Evolutionary conservation across 2,888 invertebrate genomes (phyloP).

Genomic region (Digitonthophagus gazella): DNA sequence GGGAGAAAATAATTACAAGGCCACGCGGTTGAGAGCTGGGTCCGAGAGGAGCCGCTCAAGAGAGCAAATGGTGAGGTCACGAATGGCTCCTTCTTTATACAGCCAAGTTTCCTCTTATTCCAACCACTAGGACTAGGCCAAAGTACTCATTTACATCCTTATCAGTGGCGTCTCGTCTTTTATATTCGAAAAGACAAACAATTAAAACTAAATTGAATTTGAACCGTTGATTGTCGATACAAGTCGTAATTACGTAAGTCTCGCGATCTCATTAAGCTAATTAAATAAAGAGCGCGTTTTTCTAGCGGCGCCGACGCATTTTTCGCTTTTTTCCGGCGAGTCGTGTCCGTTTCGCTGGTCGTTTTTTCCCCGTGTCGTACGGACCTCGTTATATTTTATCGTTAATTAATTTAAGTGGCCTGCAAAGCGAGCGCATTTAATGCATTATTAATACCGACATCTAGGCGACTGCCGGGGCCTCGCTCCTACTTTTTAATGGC

Average conservation of each 20-base stretch:
- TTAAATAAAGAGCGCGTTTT: neutral
- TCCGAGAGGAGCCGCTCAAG: constrained; percentile 28
- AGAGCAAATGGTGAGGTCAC: constrained; percentile 32
- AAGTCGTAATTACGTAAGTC: neutral
- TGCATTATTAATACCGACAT: constrained; percentile 20
- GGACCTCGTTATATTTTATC: constrained; percentile 15
- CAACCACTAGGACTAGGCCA: too few relatives aligned
- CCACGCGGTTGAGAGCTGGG: constrained; percentile 36
- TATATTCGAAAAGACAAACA: too few relatives aligned
- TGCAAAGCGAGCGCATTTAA: constrained; percentile 16
- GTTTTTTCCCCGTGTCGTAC: neutral
- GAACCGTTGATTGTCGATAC: neutral
- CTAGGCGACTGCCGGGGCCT: constrained; percentile 3
- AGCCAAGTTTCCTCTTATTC: too few relatives aligned
- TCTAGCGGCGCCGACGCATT: neutral
- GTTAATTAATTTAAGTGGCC: constrained; percentile 23
- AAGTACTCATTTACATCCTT: too few relatives aligned
- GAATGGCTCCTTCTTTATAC: too few relatives aligned
- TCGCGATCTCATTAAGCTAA: neutral
- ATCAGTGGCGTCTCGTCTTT: too few relatives aligned
- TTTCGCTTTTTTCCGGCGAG: neutral
- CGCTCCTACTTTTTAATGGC: constrained; percentile 16
- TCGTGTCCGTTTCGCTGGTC: neutral
- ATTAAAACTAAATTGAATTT: too few relatives aligned
- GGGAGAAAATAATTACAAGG: constrained; percentile 53